Evolutionary conservation across 2,113 vertebrate genomes (phyloP).

Genomic region (Dolichotis patagonum): DNA sequence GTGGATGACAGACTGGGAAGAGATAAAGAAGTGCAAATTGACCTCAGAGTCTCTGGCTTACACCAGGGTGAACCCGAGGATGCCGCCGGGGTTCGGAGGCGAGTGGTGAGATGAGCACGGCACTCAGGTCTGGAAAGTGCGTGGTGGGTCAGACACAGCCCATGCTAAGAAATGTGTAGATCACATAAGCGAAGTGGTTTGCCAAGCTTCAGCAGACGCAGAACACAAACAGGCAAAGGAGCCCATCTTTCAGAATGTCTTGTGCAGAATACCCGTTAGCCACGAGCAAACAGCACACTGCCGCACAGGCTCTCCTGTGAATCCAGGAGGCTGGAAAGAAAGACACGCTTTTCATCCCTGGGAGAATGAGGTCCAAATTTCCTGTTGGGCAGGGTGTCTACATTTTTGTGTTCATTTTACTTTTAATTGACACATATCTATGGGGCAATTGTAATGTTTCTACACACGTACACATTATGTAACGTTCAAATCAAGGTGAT

Average conservation of each 20-base stretch:
- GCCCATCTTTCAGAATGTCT: background rate
- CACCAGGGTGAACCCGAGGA: background rate
- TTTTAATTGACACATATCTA: background rate
- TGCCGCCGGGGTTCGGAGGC: background rate
- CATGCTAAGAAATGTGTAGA: background rate
- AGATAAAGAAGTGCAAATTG: background rate
- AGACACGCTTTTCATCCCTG: background rate
- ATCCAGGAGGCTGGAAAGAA: background rate
- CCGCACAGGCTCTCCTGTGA: background rate
- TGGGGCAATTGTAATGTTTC: background rate
- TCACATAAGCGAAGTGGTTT: background rate
- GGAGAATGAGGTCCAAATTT: background rate
- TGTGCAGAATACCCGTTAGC: background rate
- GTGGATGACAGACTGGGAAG: background rate
- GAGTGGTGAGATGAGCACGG: background rate
- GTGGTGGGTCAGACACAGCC: background rate
- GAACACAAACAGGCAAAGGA: background rate
- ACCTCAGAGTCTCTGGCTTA: background rate
- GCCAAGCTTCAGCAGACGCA: background rate
- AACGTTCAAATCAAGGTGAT: background rate
- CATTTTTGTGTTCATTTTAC: background rate
- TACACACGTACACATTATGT: background rate
- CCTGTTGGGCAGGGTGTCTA: background rate
- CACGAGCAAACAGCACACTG: fast-evolving
- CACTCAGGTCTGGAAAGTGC: background rate